Percentiles rank a stretch among this genome's conserved stretches.
These are phyloP conservation scores for Podarcis raffonei DNA, from an alignment of 2,113 vertebrate genomes.

Conservation along the genomic window DNA sequence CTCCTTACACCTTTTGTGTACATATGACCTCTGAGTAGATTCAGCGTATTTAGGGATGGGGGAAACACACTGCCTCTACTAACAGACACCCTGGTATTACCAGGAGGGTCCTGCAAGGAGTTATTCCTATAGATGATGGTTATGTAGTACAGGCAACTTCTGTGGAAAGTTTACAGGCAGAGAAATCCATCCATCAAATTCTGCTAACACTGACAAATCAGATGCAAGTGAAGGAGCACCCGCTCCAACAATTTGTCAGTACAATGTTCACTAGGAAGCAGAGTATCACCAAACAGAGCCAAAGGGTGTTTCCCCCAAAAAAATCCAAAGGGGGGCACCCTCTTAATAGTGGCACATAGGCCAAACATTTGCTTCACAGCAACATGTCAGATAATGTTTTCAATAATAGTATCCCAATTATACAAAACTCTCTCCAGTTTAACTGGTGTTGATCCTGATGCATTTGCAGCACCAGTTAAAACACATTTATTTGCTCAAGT, in stretches of 20 bases:
- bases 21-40: not conserved
- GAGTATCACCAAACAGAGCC: not conserved
- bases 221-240: not conserved
- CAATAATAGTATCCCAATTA: no score
- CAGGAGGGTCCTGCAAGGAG: not conserved
- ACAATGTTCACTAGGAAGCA: not conserved
- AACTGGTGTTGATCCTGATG: no score
- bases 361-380: no score
- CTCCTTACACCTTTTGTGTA: not conserved
- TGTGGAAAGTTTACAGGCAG: not conserved
- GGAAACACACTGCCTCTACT: not conserved
- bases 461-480: no score
- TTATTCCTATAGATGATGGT: not conserved
- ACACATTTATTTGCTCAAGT: no score
- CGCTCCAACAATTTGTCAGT: not conserved
- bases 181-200: not conserved
- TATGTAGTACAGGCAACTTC: no score
- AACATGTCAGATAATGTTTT: no score
- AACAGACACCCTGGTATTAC: not conserved
- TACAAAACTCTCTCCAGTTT: no score
- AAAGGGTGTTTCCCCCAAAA: no score
- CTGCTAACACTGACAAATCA: not conserved
- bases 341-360: no score
- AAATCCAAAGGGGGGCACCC: no score
- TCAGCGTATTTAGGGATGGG: not conserved